Evolutionary conservation across 1,140 invertebrate species (phyloP).

Genomic region (Zaprionus kolodkinae): DNA sequence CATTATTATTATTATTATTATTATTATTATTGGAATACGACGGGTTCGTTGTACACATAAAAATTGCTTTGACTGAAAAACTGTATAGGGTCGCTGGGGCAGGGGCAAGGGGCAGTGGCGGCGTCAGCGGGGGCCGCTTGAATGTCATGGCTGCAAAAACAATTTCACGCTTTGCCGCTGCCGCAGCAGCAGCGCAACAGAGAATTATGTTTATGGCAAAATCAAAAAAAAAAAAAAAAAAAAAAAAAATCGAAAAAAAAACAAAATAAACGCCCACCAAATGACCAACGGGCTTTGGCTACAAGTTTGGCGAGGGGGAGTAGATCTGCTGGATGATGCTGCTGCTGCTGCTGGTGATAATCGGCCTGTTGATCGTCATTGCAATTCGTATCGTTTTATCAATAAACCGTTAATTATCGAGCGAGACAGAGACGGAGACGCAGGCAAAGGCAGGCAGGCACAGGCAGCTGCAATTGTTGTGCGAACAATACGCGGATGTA

Average conservation of each 20-base stretch:
- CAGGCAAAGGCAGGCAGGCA: neutral
- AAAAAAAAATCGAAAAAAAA: neutral
- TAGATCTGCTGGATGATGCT: constrained; percentile 21
- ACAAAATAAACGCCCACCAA: constrained; percentile 63
- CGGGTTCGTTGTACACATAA: constrained; percentile 75
- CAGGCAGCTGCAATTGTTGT: constrained; percentile 53
- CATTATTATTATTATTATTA: constrained; percentile 56
- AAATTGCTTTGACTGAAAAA: constrained; percentile 52
- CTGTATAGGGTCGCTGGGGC: constrained; percentile 34
- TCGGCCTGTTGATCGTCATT: constrained; percentile 38
- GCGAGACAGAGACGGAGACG: neutral
- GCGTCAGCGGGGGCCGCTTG: constrained; percentile 20
- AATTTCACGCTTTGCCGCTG: constrained; percentile 68
- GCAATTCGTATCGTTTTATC: constrained; percentile 64
- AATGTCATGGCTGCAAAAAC: constrained; percentile 64
- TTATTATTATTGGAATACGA: constrained; percentile 26
- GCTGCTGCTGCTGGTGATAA: constrained; percentile 32
- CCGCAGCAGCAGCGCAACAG: constrained; percentile 33
- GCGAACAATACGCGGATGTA: constrained; percentile 76
- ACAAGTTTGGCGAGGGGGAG: neutral
- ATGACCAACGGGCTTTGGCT: constrained; percentile 40
- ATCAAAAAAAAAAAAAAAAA: constrained; percentile 2
- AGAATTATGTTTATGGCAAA: constrained; percentile 76
- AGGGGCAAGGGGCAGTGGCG: too few relatives aligned
- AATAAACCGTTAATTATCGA: constrained; percentile 79